Evolutionary conservation across 2,888 invertebrate genomes (phyloP).

Genomic region (Platerodrilus igneus): DNA sequence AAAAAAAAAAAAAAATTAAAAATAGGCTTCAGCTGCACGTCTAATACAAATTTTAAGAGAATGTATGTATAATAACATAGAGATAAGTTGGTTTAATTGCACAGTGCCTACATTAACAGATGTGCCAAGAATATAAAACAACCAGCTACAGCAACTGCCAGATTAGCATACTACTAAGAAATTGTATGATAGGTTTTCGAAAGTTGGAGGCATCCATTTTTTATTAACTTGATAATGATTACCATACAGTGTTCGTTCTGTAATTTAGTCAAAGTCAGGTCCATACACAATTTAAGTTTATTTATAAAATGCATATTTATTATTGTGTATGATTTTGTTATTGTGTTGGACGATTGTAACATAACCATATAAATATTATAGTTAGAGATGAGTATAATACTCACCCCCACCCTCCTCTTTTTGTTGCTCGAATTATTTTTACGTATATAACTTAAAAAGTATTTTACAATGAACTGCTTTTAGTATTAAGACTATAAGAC

Average conservation of each 20-base stretch:
- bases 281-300: constrained; percentile 20
- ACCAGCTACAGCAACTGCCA: constrained; percentile 48
- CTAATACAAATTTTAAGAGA: too few species aligned
- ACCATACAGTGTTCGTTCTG: constrained; percentile 31
- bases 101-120: constrained; percentile 43
- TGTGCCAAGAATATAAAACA: constrained; percentile 45
- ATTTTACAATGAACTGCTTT: too few species aligned
- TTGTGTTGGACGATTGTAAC: constrained; percentile 39
- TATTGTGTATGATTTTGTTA: constrained; percentile 20
- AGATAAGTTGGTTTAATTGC: too few species aligned
- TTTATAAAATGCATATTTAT: constrained; percentile 21
- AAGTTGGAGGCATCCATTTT: too few species aligned
- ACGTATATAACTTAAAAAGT: too few species aligned
- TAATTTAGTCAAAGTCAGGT: constrained; percentile 28
- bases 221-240: constrained; percentile 29
- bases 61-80: too few species aligned
- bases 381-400: too few species aligned
- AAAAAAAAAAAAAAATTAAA: too few species aligned
- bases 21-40: too few species aligned
- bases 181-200: constrained; percentile 23
- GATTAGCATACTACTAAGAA: constrained; percentile 18
- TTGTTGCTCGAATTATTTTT: too few species aligned
- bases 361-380: constrained; percentile 49
- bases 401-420: too few species aligned
- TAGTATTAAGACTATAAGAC: too few species aligned